Base-by-base conservation (phyloP, 1,140 invertebrate genomes). In the Ctenoplectra terminalis region DNA sequence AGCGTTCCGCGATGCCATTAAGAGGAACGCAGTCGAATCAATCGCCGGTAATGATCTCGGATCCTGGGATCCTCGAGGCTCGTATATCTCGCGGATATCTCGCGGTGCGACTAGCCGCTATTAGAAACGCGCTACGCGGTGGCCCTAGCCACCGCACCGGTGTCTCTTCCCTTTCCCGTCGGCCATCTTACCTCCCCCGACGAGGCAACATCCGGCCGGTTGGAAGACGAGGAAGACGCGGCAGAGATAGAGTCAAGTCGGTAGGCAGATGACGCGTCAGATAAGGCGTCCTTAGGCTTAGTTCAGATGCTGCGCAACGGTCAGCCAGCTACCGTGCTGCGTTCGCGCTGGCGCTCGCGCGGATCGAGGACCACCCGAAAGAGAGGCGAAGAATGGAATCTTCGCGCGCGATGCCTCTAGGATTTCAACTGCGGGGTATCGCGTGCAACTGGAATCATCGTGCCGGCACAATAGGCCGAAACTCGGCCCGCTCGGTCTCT, bases 381-480 rank as follows among this genome's bases (percentile, higher is more conserved):
- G 82, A 31, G 9, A 20, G 34, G 52, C 52, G 70, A 78, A 80
- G 83, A 84, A 88, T 86, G 67, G 78, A 78, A 74, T 76, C 76
- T 9, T 9, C 71, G 26, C 48, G 46, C 61, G 43, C 40, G 78
- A 48, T 56, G 54, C 89, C 81, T 88, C 89, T 91, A 91, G 89
- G 87, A 90, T 91, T 91, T 90, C 90, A 91, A 40, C 61, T 76
- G 75, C 40, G 63, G 61, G 71, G 79, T 90, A 90, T 90, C 88
- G 81, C 87, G 81, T 85, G 89, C 85, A 87, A 89, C 86, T 86
- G 88, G 90, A 91, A 91, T 91, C 90, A 91, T 91, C 88, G 85
- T 13, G 23, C 76, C 77, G 29, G 84, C 83, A 91, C 90, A 91
- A 91, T 91, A 82, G 88, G 71, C 77, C 82, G 72, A 87, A 78